These are phyloP conservation scores for Papilio helenus DNA, from an alignment of 1,140 invertebrate genomes.

Conservation along the genomic window DNA sequence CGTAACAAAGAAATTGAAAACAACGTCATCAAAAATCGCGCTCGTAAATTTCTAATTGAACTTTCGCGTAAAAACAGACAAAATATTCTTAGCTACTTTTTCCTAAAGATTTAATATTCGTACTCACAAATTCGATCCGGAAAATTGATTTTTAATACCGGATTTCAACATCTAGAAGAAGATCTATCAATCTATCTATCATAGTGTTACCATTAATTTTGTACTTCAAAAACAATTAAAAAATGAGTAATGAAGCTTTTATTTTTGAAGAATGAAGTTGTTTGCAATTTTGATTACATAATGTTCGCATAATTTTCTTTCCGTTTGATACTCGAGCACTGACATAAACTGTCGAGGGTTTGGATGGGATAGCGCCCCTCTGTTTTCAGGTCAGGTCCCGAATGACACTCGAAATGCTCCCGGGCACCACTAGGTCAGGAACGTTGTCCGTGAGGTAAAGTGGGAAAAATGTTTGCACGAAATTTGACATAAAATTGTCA, in stretches of 20 bases:
- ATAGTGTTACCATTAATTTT: too few species aligned
- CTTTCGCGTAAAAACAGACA: neutral
- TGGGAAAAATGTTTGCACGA: conserved; percentile 4
- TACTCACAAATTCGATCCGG: neutral
- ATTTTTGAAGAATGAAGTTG: neutral
- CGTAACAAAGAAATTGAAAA: conserved; percentile 31
- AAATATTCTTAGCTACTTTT: neutral
- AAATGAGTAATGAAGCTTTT: neutral
- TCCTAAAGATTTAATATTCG: neutral
- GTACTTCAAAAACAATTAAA: neutral
- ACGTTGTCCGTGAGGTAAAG: neutral
- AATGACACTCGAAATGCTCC: conserved; percentile 21
- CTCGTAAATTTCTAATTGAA: neutral
- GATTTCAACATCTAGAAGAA: neutral
- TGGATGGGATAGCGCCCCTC: neutral
- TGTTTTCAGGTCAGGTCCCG: conserved; percentile 38
- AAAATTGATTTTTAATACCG: neutral
- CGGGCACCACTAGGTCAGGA: conserved; percentile 29
- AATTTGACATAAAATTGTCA: neutral
- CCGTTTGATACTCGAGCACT: conserved; percentile 25
- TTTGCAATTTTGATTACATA: conserved; percentile 14
- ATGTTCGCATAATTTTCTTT: neutral
- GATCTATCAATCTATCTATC: neutral
- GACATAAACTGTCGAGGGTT: conserved; percentile 33
- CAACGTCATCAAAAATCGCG: conserved; percentile 6